Base-by-base conservation (phyloP, 2,888 invertebrate genomes). In the Drosophila algonquin region DNA sequence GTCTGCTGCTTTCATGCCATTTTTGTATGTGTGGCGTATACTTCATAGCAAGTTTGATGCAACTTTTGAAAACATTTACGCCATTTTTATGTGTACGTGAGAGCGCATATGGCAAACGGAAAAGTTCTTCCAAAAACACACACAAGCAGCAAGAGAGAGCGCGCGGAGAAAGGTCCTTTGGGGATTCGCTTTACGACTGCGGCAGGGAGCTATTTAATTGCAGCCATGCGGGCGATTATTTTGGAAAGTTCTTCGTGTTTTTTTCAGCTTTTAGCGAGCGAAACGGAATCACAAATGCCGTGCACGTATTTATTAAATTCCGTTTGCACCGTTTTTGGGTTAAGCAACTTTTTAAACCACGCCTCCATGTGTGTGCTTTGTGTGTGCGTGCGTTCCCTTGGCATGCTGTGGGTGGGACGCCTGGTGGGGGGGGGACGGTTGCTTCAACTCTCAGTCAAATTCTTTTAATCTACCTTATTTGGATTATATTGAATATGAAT, bases 11-110 rank as follows among this genome's bases (percentile, higher is more conserved):
- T 71, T 69, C 47, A 21, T 46, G 40, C 40, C n/a, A 40, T 76
- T 73, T 68, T 6, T 14, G 14, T 40, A 14, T 55, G 58, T 44
- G 47, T 51, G 53, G 58, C 70, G 78, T 82, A 83, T 83, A 83
- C 81, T 83, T 86, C 81, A 73, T 76, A 80, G 73, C 83, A 88
- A 88, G 79, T 89, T 88, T 81, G 79, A 80, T 87, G 89, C 81
- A 87, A 83, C 76, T 83, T 83, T 86, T 76, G 40, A 65, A 88
- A 87, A 81, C 87, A 89, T 89, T 85, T 89, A 77, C 89, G 77
- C 87, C 81, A 81, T 86, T 83, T 80, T 73, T 63, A 61, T 72
- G 68, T 70, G 78, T 80, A 89, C 87, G 89, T 87, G 89, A 79
- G 85, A 72, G 76, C 89, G 89, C 89, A 84, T 40, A 40, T 79